Percentiles rank a stretch among this genome's conserved stretches.
These are phyloP conservation scores for Poeciliopsis occidentalis DNA, from an alignment of 2,113 vertebrate species.

Conservation along the genomic window DNA sequence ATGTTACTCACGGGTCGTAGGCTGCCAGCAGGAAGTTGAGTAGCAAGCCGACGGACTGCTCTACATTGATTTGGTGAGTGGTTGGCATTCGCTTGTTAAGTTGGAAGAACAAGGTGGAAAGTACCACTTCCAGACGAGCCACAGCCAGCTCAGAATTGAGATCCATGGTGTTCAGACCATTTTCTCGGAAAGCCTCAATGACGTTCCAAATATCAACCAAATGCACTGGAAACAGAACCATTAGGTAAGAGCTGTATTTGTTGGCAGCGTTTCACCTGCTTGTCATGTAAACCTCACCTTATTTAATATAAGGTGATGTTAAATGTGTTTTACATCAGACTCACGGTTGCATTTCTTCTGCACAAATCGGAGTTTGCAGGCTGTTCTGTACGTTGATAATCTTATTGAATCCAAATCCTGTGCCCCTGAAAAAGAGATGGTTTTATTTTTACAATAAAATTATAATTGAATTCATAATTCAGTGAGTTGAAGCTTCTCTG, in stretches of 20 bases:
- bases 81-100: constrained; percentile 98
- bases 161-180: constrained; percentile 91
- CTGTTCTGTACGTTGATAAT: constrained; percentile 96
- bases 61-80: constrained; percentile 95
- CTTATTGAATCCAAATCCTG: constrained; percentile 98
- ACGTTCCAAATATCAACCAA: constrained; percentile 98
- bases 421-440: constrained; percentile 83
- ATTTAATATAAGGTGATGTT: too few relatives aligned
- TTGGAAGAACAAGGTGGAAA: constrained; percentile 96
- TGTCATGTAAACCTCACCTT: too few relatives aligned
- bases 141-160: constrained; percentile 89
- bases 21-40: constrained; percentile 96
- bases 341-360: constrained; percentile 99
- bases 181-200: constrained; percentile 95
- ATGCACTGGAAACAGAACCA: constrained; percentile 83
- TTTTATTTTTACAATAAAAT: constrained; percentile 2
- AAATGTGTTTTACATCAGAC: constrained; percentile 60
- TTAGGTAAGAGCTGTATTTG: not conserved
- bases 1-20: constrained; percentile 91
- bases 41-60: constrained; percentile 92
- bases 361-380: constrained; percentile 97
- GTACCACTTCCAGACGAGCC: constrained; percentile 91
- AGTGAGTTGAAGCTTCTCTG: not conserved
- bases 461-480: not conserved
- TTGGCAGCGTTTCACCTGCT: rapidly evolving